These are phyloP conservation scores for Desmodus rotundus DNA, from an alignment of 2,113 vertebrate species.

Conservation along the genomic window DNA sequence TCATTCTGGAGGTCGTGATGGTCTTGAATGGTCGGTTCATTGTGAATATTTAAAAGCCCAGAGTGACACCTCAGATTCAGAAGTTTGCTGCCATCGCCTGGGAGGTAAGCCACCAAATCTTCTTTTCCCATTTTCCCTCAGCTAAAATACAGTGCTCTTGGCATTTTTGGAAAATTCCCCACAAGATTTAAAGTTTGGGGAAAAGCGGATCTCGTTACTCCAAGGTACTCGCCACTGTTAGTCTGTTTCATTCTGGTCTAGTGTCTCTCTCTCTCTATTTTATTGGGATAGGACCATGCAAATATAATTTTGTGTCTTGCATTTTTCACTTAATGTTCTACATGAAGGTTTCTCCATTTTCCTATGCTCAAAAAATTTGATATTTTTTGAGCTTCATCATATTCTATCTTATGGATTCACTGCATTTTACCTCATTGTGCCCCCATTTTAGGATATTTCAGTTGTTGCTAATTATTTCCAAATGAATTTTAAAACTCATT, in stretches of 20 bases:
- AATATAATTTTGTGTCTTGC: not conserved
- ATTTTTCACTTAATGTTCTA: not conserved
- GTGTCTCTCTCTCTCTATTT: not conserved
- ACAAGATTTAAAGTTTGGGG: not conserved
- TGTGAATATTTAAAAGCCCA: not conserved
- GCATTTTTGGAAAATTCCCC: not conserved
- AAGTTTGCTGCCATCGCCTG: not conserved
- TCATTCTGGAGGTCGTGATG: not conserved
- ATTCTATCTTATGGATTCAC: not conserved
- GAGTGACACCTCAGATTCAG: not conserved
- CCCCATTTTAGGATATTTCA: not conserved
- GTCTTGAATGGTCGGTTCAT: not conserved
- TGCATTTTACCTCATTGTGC: not conserved
- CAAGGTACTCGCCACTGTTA: not conserved
- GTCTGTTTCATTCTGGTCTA: not conserved
- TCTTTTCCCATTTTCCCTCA: not conserved
- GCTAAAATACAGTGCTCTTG: not conserved
- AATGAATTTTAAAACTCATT: not conserved
- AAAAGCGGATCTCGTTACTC: not conserved
- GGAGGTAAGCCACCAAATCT: not conserved
- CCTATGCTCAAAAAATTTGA: not conserved
- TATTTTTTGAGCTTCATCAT: not conserved
- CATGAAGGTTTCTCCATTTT: not conserved
- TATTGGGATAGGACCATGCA: not conserved
- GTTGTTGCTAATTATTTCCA: conserved; percentile 3